Evolutionary conservation across 1,140 invertebrate genomes (phyloP), one percentile per base, ranked within the genome.

Genomic region (Doryteuthis pealeii): DNA sequence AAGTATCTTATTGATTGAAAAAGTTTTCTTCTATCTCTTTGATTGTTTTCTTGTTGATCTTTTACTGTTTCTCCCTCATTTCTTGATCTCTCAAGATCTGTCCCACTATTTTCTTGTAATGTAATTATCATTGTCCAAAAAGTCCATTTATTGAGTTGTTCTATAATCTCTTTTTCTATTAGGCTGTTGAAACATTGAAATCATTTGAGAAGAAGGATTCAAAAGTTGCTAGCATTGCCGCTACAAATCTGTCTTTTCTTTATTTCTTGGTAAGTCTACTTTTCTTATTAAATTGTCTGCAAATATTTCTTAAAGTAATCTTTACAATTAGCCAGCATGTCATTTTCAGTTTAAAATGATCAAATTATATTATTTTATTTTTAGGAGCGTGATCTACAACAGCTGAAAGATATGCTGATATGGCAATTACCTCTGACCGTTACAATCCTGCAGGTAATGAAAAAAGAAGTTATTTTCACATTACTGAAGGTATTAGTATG

Each of bases 201-300:
- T 92, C 92, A 74, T 97, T 97, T 87, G 94, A 97, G 86, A 94
- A 94, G 82, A 94, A 94, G 78, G 90, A 91, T 91, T 92, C 92
- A 1, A 94, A 94, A 88, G 93, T 96, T 68, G 94, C 94, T 0
- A 93, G 93, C 77, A 89, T 90, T 54, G 96, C 96, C 8, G 91
- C 94, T 8, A 95, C 94, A n/a, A 97, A 98, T 89, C 89, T 98
- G 22, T 93, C 94, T 4, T 96, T 97, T 83, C 92, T 98, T 69
- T 94, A 96, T 84, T 94, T 93, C 85, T 90, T 96, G 88, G 94
- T 95, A 87, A 90, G 85, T 81, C 30, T 58, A 69, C 72, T 78
- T n/a, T n/a, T n/a, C n/a, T n/a, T n/a, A n/a, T n/a, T n/a, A n/a
- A n/a, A n/a, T n/a, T n/a, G n/a, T n/a, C n/a, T n/a, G n/a, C n/a